These are phyloP conservation scores for Gastracanthus pulcherrimus DNA, from an alignment of 2,888 invertebrate genomes.

Conservation along the genomic window DNA sequence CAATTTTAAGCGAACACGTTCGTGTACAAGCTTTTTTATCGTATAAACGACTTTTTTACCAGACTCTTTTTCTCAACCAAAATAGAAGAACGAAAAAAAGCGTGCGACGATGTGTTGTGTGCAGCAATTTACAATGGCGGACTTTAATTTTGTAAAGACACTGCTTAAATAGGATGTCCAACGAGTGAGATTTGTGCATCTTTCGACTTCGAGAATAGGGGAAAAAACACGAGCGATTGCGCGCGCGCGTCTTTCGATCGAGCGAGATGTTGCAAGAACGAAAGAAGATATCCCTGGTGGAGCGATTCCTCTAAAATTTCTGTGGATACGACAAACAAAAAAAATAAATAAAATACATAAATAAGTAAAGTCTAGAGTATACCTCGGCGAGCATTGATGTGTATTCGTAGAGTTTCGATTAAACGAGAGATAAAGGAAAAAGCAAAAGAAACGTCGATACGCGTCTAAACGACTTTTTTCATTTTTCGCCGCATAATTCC, in stretches of 20 bases:
- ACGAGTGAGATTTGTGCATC: not conserved
- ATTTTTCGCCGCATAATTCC: constrained; percentile 29
- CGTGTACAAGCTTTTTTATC: too few relatives aligned
- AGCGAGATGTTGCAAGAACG: not conserved
- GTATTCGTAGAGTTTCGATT: too few relatives aligned
- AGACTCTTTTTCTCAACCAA: constrained; percentile 21
- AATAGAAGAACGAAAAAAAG: not conserved
- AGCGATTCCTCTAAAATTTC: constrained; percentile 28
- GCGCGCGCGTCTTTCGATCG: not conserved
- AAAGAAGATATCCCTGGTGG: not conserved
- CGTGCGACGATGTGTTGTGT: not conserved
- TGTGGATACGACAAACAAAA: not conserved
- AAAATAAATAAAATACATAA: not conserved
- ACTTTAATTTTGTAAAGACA: constrained; percentile 5
- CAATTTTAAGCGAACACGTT: too few relatives aligned
- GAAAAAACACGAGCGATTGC: not conserved
- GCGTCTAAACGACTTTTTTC: constrained; percentile 29
- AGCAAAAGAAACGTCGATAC: too few relatives aligned
- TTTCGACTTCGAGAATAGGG: not conserved
- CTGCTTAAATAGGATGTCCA: not conserved
- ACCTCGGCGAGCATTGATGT: too few relatives aligned
- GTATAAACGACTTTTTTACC: constrained; percentile 40
- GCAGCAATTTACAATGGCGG: not conserved
- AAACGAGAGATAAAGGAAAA: not conserved
- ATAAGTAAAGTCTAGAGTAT: too few relatives aligned